phyloP scores from a whole-genome alignment of 2,888 invertebrate genomes.

The Phalera bucephala region DNA sequence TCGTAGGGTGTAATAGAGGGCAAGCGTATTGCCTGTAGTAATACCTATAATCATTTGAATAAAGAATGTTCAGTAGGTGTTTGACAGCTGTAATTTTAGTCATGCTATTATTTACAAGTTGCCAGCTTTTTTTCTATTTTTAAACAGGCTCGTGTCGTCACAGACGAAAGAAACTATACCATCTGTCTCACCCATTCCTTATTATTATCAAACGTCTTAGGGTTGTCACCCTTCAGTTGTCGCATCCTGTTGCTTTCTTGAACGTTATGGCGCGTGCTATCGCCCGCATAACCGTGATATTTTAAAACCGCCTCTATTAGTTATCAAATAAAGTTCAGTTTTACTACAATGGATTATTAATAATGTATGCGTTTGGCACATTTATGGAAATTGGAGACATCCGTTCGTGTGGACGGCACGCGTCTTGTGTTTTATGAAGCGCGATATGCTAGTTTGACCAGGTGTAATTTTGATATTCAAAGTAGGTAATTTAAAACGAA shows the following conservation, averaged over 20 bases:
- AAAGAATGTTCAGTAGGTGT: too few species aligned
- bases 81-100: too few species aligned
- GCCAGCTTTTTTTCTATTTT: too few species aligned
- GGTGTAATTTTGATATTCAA: conserved; percentile 55
- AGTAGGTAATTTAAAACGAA: too few species aligned
- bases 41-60: too few species aligned
- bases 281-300: background rate
- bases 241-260: conserved; percentile 63
- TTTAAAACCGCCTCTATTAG: conserved; percentile 4
- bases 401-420: conserved; percentile 74
- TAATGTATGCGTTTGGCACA: conserved; percentile 10
- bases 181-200: conserved; percentile 23
- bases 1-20: too few species aligned
- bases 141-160: conserved; percentile 3
- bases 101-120: too few species aligned
- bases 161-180: conserved; percentile 22
- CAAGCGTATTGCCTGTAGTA: too few species aligned
- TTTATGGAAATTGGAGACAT: conserved; percentile 68
- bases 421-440: conserved; percentile 50
- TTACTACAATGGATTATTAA: background rate
- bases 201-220: conserved; percentile 44
- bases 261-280: conserved; percentile 53
- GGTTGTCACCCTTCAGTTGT: conserved; percentile 65
- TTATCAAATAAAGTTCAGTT: conserved; percentile 20
- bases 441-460: conserved; percentile 43